phyloP scores from a whole-genome alignment of 2,888 invertebrate species.

The Colletes collaris region DNA sequence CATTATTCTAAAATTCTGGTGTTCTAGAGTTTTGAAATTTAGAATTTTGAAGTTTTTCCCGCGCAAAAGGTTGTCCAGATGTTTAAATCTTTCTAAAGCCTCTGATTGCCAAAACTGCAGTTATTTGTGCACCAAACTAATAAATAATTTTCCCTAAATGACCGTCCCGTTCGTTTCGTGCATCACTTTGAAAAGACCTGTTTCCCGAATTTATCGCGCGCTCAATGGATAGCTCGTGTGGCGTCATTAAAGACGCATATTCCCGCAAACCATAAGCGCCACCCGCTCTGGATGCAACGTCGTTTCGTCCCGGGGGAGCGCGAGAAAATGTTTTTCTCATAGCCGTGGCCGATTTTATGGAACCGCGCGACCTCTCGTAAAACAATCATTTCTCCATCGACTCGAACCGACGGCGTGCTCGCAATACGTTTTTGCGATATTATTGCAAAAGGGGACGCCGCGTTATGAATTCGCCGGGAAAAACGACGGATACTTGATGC shows the following conservation, averaged over 20 bases:
- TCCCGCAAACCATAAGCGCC: conserved; percentile 14
- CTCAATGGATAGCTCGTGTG: conserved; percentile 39
- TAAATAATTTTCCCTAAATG: conserved; percentile 1
- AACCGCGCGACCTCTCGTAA: conserved; percentile 58
- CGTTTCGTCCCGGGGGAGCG: conserved; percentile 40
- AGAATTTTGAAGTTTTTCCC: no score
- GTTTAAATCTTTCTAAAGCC: no score
- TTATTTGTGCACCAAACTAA: no score
- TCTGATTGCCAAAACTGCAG: no score
- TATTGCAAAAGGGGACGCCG: conserved; percentile 44
- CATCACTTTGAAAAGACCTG: conserved; percentile 25
- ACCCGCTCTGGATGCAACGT: not conserved
- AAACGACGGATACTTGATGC: conserved; percentile 3
- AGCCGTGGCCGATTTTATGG: conserved; percentile 41
- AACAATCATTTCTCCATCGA: conserved; percentile 68
- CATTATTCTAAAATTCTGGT: no score
- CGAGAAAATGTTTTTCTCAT: conserved; percentile 63
- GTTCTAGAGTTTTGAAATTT: no score
- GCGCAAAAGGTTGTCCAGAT: no score
- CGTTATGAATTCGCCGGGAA: conserved; percentile 51
- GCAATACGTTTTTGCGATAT: conserved; percentile 57
- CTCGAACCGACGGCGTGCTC: conserved; percentile 27
- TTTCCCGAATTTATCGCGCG: conserved; percentile 34
- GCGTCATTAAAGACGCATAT: conserved; percentile 46
- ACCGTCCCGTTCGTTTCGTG: conserved; percentile 33